These are phyloP conservation scores for Phortica magna DNA, from an alignment of 2,888 invertebrate species.

Conservation along the genomic window DNA sequence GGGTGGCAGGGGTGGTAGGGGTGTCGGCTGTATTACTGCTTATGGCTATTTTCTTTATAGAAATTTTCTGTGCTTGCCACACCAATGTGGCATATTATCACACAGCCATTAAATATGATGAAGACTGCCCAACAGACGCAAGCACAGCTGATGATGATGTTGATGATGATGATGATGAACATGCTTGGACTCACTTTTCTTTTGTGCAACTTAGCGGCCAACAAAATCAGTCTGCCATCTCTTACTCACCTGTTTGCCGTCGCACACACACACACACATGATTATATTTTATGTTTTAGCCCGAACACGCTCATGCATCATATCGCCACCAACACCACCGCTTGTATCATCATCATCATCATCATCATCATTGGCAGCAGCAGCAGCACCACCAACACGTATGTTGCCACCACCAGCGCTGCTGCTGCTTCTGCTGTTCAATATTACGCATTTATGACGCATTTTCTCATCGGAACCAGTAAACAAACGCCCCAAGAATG, in stretches of 20 bases:
- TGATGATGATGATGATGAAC: background rate
- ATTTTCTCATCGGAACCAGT: conserved; percentile 66
- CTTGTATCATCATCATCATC: background rate
- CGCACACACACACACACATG: conserved; percentile 2
- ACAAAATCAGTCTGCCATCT: background rate
- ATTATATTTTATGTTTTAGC: conserved; percentile 11
- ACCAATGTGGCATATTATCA: conserved; percentile 70
- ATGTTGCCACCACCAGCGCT: conserved; percentile 2
- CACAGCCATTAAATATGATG: conserved; percentile 72
- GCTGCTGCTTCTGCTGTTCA: conserved; percentile 56
- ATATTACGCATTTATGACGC: conserved; percentile 74
- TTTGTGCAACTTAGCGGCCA: background rate
- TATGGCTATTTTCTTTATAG: conserved; percentile 60
- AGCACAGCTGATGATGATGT: background rate
- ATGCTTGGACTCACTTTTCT: background rate
- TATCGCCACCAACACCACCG: conserved; percentile 16
- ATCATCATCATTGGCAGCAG: background rate
- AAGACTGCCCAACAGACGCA: conserved; percentile 50
- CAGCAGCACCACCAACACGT: background rate
- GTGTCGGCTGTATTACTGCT: conserved; percentile 49
- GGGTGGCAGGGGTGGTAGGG: conserved; percentile 18
- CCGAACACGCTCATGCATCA: conserved; percentile 41
- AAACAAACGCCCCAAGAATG: conserved; percentile 30
- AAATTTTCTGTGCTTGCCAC: conserved; percentile 37
- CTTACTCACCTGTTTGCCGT: background rate